These are phyloP conservation scores for Chelonoidis abingdonii DNA, from an alignment of 2,113 vertebrate genomes.

Conservation along the genomic window DNA sequence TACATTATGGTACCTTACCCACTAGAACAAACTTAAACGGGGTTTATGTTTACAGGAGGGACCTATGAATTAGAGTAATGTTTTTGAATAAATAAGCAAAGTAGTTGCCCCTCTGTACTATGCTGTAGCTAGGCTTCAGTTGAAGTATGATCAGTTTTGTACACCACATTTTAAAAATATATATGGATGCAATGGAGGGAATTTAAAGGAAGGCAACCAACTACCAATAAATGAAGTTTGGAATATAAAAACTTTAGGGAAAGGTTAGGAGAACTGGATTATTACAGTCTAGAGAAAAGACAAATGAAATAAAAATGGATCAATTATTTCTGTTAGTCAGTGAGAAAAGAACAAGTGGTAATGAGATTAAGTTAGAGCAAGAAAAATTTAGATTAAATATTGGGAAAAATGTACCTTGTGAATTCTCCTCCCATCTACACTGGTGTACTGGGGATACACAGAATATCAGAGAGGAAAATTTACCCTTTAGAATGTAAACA, in stretches of 20 bases:
- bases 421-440: neutral
- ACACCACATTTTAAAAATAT: neutral
- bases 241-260: neutral
- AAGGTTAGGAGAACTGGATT: neutral
- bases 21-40: neutral
- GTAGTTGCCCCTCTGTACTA: neutral
- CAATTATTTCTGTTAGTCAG: neutral
- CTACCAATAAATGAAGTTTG: neutral
- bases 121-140: neutral
- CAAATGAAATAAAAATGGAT: neutral
- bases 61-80: neutral
- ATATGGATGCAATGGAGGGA: neutral
- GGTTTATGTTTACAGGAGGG: neutral
- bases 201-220: neutral
- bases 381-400: neutral
- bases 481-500: neutral
- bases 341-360: neutral
- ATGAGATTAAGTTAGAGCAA: neutral
- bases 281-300: neutral
- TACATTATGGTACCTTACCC: neutral
- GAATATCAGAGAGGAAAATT: neutral
- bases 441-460: neutral
- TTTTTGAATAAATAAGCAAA: neutral
- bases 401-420: neutral
- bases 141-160: neutral